Percentiles rank a stretch among this genome's conserved stretches.
phyloP scores from a whole-genome alignment of 1,140 invertebrate genomes.

The Whitmania pigra region DNA sequence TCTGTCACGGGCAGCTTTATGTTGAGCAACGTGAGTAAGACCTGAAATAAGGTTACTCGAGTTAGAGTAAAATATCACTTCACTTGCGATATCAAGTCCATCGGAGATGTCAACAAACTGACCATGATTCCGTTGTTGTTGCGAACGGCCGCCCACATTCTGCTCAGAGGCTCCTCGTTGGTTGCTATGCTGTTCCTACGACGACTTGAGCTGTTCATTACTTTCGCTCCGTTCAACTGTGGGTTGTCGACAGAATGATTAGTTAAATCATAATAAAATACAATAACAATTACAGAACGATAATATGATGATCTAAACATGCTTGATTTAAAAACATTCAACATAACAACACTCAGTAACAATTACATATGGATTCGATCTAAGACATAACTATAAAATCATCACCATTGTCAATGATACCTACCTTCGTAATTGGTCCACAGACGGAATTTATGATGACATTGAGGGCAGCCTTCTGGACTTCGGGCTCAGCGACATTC shows the following conservation, averaged over 20 bases:
- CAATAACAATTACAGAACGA: no score
- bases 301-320: no score
- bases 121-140: constrained; percentile 94
- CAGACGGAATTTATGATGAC: constrained; percentile 84
- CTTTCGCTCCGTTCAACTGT: not conserved
- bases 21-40: constrained; percentile 59
- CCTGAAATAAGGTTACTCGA: constrained; percentile 32
- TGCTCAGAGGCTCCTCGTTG: constrained; percentile 72
- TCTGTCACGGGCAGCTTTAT: constrained; percentile 88
- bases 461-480: constrained; percentile 73
- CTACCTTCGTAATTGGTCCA: constrained; percentile 68
- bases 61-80: constrained; percentile 12
- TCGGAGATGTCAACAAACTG: constrained; percentile 26
- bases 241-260: no score
- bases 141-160: constrained; percentile 80
- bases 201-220: constrained; percentile 44
- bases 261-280: no score
- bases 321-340: no score
- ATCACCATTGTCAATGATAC: constrained; percentile 20
- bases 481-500: constrained; percentile 72
- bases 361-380: no score
- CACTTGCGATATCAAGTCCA: no score
- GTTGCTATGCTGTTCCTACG: constrained; percentile 60
- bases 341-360: no score
- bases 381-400: not conserved